These are phyloP conservation scores for Tarsius wallacei DNA, from an alignment of 2,797 vertebrate species.

Conservation along the genomic window DNA sequence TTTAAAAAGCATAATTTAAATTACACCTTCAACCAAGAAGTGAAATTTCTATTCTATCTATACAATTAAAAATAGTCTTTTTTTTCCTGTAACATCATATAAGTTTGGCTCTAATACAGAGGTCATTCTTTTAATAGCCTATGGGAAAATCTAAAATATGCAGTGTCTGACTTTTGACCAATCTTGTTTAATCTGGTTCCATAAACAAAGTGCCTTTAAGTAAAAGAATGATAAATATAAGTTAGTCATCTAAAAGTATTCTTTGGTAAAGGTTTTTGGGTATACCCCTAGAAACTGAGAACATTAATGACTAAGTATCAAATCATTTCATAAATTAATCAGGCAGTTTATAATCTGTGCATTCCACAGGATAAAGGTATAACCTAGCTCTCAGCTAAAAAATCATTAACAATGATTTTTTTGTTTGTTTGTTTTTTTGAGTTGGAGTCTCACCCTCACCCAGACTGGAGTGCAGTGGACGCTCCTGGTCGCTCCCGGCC, in stretches of 20 bases:
- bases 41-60: not conserved
- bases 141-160: not conserved
- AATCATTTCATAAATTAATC: not conserved
- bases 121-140: not conserved
- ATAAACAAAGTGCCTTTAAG: not conserved
- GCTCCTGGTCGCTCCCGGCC: no score
- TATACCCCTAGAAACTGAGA: not conserved
- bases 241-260: not conserved
- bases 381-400: not conserved
- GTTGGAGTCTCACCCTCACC: no score
- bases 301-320: not conserved
- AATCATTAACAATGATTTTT: conserved; percentile 42
- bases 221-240: not conserved
- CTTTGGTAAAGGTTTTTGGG: conserved; percentile 1
- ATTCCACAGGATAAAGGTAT: not conserved
- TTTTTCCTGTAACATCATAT: not conserved
- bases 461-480: no score
- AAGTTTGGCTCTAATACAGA: not conserved
- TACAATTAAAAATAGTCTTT: not conserved
- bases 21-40: not conserved
- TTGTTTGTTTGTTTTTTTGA: no score
- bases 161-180: conserved; percentile 33
- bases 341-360: not conserved
- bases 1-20: conserved; percentile 21
- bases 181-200: conserved; percentile 48